phyloP scores from a whole-genome alignment of 2,797 vertebrate species.

The Pangasius krempfi region DNA sequence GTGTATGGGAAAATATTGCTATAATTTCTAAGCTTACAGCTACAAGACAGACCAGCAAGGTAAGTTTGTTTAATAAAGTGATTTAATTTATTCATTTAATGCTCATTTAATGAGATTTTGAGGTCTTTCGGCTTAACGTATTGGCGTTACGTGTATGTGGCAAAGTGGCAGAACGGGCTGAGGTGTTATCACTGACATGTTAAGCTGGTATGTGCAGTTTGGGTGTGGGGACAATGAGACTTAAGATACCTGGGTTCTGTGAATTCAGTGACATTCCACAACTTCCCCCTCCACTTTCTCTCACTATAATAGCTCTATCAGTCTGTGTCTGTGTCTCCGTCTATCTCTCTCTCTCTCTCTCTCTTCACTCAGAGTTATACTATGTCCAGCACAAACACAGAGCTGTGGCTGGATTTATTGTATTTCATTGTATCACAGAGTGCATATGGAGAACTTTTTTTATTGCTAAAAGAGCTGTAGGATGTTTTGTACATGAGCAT shows the following conservation, averaged over 20 bases:
- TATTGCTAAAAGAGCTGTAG: neutral
- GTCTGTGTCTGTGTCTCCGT: neutral
- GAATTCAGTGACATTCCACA: conserved; percentile 48
- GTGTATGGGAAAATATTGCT: neutral
- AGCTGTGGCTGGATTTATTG: neutral
- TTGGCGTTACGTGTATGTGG: neutral
- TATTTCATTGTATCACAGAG: neutral
- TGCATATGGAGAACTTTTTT: neutral
- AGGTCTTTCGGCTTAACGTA: neutral
- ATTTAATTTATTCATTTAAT: neutral
- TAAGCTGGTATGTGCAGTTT: conserved; percentile 37
- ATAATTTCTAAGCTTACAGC: neutral
- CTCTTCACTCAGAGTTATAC: neutral
- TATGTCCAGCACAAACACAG: neutral
- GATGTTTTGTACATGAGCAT: neutral
- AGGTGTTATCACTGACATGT: neutral
- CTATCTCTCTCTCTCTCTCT: neutral
- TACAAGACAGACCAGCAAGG: neutral
- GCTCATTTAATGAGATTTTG: neutral
- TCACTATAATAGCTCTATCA: neutral
- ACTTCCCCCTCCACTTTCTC: neutral
- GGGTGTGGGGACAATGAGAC: conserved; percentile 35
- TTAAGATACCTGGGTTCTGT: conserved; percentile 7
- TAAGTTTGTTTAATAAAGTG: neutral
- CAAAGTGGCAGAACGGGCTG: neutral